These are phyloP conservation scores for Oriolus oriolus DNA, from an alignment of 2,113 vertebrate genomes.

Conservation along the genomic window DNA sequence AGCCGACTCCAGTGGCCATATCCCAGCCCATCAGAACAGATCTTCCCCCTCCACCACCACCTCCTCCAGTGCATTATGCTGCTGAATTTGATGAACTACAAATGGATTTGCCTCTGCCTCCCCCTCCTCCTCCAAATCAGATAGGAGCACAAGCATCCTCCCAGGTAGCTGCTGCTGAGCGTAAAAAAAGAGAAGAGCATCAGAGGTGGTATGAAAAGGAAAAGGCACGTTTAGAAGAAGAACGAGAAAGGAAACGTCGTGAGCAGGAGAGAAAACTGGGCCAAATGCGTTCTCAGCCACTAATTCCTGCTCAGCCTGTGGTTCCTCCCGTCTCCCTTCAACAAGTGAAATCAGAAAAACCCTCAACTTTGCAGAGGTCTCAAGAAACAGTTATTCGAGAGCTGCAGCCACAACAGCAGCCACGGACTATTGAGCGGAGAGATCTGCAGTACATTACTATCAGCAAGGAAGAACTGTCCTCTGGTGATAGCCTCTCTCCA, in stretches of 20 bases:
- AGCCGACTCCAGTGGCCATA: slow-evolving; percentile 62
- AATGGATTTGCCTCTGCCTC: slow-evolving; percentile 74
- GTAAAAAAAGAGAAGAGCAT: slow-evolving; percentile 93
- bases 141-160: slow-evolving; percentile 44
- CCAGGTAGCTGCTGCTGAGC: slow-evolving; percentile 77
- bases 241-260: slow-evolving; percentile 90
- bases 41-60: slow-evolving; percentile 88
- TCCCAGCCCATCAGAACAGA: slow-evolving; percentile 84
- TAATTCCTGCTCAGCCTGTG: slow-evolving; percentile 61
- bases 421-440: slow-evolving; percentile 91
- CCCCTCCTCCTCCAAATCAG: slow-evolving; percentile 74
- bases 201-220: slow-evolving; percentile 99
- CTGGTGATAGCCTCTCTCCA: slow-evolving; percentile 91
- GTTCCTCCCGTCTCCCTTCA: slow-evolving; percentile 50
- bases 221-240: slow-evolving; percentile 94
- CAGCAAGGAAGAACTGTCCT: slow-evolving; percentile 88
- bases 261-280: slow-evolving; percentile 95
- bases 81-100: slow-evolving; percentile 69
- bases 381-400: slow-evolving; percentile 95
- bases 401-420: slow-evolving; percentile 94
- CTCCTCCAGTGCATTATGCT: slow-evolving; percentile 81
- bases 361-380: slow-evolving; percentile 77
- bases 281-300: slow-evolving; percentile 80
- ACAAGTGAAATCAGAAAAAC: slow-evolving; percentile 76
- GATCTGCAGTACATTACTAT: slow-evolving; percentile 96